These are phyloP conservation scores for Oncorhynchus masou DNA, from an alignment of 2,113 vertebrate genomes.

Conservation along the genomic window DNA sequence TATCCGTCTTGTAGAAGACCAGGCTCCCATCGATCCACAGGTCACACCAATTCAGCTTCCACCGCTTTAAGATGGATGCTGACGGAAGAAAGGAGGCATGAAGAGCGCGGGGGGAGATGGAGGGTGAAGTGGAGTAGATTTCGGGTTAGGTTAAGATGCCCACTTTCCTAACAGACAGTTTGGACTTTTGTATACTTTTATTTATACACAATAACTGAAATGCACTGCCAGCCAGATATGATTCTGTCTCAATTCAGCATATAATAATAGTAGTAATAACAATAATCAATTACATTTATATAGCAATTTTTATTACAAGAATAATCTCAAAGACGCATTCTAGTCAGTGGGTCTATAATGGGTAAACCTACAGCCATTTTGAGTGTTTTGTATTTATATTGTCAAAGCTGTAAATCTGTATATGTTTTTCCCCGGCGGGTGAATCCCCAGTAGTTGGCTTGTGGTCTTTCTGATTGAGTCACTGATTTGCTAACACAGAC, in stretches of 20 bases:
- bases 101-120: background rate
- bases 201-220: background rate
- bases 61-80: conserved; percentile 87
- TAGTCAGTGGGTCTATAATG: too few relatives aligned
- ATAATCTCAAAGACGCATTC: too few relatives aligned
- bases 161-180: background rate
- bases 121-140: too few relatives aligned
- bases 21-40: conserved; percentile 91
- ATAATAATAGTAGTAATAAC: too few relatives aligned
- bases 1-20: conserved; percentile 86
- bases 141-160: background rate
- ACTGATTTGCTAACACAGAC: conserved; percentile 30
- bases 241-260: too few relatives aligned
- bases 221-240: too few relatives aligned
- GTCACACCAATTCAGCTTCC: conserved; percentile 96
- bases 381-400: background rate
- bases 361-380: background rate
- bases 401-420: background rate
- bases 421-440: background rate
- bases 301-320: too few relatives aligned
- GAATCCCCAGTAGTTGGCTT: background rate
- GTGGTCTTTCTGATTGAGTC: conserved; percentile 26
- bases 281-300: too few relatives aligned
- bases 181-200: background rate
- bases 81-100: background rate